Conservation (phyloP, 2,888 invertebrate genomes). For the Epinotia demarniana region DNA sequence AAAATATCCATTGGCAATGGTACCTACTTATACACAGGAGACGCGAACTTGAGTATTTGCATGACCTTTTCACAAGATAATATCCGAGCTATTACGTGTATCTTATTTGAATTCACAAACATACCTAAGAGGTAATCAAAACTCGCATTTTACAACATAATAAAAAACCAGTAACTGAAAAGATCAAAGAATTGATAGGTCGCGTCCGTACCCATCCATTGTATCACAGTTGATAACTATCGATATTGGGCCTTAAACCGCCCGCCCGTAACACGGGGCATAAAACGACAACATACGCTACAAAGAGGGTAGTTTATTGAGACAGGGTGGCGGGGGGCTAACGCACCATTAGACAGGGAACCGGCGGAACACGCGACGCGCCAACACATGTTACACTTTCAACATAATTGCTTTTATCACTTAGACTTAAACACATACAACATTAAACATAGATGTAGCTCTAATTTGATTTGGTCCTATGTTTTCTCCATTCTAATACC, state of each 20-base stretch:
- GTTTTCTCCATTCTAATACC: not conserved
- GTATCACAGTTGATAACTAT: conserved; percentile 43
- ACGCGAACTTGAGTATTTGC: too few relatives aligned
- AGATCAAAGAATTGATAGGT: conserved; percentile 41
- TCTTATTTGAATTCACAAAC: not conserved
- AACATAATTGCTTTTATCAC: conserved; percentile 81
- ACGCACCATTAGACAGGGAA: conserved; percentile 79
- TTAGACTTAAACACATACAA: conserved; percentile 50
- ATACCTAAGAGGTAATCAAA: not conserved
- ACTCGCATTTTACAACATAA: not conserved
- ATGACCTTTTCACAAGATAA: not conserved
- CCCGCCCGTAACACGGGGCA: conserved; percentile 53
- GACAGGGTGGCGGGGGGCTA: conserved; percentile 56
- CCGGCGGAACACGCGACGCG: conserved; percentile 73
- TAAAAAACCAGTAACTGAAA: conserved; percentile 19
- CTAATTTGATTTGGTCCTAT: not conserved
- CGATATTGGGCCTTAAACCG: conserved; percentile 43
- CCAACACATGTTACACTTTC: conserved; percentile 75
- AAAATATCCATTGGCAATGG: too few relatives aligned
- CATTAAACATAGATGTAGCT: conserved; percentile 17
- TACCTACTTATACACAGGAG: too few relatives aligned
- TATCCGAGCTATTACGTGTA: not conserved
- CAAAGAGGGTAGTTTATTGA: conserved; percentile 70
- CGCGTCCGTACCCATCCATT: conserved; percentile 39
- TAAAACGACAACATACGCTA: conserved; percentile 62